phyloP scores from a whole-genome alignment of 2,888 invertebrate genomes.

The Brachyptera risi region DNA sequence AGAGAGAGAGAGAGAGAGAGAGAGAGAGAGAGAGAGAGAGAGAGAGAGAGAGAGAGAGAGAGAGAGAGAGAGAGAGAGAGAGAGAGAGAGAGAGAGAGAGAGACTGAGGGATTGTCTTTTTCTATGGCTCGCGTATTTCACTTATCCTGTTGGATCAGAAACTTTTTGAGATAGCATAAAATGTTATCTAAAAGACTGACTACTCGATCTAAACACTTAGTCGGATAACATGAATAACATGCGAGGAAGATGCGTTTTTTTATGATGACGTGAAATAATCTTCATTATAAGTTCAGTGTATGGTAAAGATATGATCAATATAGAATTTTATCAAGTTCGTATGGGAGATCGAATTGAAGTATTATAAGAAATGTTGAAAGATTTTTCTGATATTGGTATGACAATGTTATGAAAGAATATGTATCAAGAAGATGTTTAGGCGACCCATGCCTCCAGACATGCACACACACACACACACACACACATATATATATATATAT shows the following conservation, averaged over 20 bases:
- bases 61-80: no score
- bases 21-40: no score
- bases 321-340: neutral
- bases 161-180: neutral
- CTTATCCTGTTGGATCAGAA: neutral
- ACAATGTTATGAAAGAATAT: no score
- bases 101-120: neutral
- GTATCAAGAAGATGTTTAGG: no score
- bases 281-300: neutral
- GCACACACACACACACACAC: no score
- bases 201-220: neutral
- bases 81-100: no score
- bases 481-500: no score
- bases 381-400: neutral
- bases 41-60: no score
- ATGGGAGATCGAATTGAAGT: neutral
- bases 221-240: neutral
- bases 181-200: no score
- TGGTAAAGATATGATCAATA: neutral
- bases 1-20: no score
- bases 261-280: neutral
- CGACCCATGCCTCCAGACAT: no score
- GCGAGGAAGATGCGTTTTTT: neutral
- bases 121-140: neutral
- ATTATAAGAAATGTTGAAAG: neutral